Conservation (phyloP, 1,140 invertebrate species). For the Drosophila busckii region DNA sequence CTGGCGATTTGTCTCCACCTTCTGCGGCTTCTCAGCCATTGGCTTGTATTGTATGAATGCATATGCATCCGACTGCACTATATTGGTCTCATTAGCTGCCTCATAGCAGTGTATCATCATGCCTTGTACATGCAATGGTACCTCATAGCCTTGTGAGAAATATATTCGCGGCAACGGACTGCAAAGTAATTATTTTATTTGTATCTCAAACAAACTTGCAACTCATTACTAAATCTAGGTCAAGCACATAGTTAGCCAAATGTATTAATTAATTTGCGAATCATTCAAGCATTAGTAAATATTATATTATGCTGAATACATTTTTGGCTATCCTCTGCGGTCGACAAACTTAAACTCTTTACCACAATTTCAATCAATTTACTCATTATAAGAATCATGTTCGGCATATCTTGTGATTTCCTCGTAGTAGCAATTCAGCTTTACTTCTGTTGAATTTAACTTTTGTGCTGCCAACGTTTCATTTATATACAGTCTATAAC, state of each 20-base stretch:
- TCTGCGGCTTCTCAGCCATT: not conserved
- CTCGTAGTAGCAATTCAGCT: conserved; percentile 59
- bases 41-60: conserved; percentile 26
- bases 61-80: conserved; percentile 44
- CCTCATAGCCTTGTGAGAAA: conserved; percentile 44
- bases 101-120: conserved; percentile 41
- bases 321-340: too few relatives aligned
- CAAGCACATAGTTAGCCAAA: not conserved
- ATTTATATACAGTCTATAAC: conserved; percentile 45
- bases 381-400: conserved; percentile 46
- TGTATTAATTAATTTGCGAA: not conserved
- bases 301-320: too few relatives aligned
- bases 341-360: too few relatives aligned
- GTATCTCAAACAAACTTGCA: not conserved
- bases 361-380: too few relatives aligned
- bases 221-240: not conserved
- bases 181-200: not conserved
- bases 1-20: conserved; percentile 23
- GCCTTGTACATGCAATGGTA: conserved; percentile 43
- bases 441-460: conserved; percentile 32
- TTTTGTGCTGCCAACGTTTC: conserved; percentile 23
- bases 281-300: too few relatives aligned
- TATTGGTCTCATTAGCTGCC: conserved; percentile 30
- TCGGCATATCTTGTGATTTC: conserved; percentile 31
- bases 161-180: conserved; percentile 25